Conservation (phyloP, 1,140 invertebrate genomes). For the Musca vetustissima region DNA sequence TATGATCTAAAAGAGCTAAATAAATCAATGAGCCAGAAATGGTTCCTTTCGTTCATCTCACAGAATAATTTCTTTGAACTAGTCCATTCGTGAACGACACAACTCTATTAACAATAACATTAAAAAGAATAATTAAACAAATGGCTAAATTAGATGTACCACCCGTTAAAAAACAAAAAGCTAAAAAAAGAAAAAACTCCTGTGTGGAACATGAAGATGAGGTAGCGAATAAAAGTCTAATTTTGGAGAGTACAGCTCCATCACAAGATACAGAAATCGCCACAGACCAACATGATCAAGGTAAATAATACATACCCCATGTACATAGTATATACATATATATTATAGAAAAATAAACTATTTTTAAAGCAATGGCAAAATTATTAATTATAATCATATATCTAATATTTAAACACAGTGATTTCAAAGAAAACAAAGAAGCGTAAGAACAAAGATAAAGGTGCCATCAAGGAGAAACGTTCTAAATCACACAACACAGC, state of each 20-base stretch:
- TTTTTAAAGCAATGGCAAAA: neutral
- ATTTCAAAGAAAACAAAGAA: constrained; percentile 32
- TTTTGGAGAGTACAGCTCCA: constrained; percentile 34
- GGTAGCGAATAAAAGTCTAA: constrained; percentile 45
- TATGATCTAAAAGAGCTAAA: too few relatives aligned
- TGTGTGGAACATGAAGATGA: constrained; percentile 38
- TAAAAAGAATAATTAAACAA: neutral
- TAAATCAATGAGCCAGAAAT: too few relatives aligned
- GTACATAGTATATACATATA: neutral
- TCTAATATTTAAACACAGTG: constrained; percentile 1
- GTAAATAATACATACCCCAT: neutral
- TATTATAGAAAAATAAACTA: neutral
- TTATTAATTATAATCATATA: too few relatives aligned
- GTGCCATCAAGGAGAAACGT: constrained; percentile 32
- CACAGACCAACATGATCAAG: neutral
- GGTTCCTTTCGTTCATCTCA: too few relatives aligned
- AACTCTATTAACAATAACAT: too few relatives aligned
- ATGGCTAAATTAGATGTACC: constrained; percentile 45
- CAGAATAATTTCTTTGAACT: too few relatives aligned
- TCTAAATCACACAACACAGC: constrained; percentile 22
- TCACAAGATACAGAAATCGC: neutral
- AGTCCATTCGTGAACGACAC: too few relatives aligned
- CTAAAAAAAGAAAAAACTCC: constrained; percentile 45
- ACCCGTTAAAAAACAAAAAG: constrained; percentile 37
- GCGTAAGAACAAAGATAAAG: constrained; percentile 32